Evolutionary conservation across 2,888 invertebrate genomes (phyloP).

Genomic region (Blastobasis lacticolella): DNA sequence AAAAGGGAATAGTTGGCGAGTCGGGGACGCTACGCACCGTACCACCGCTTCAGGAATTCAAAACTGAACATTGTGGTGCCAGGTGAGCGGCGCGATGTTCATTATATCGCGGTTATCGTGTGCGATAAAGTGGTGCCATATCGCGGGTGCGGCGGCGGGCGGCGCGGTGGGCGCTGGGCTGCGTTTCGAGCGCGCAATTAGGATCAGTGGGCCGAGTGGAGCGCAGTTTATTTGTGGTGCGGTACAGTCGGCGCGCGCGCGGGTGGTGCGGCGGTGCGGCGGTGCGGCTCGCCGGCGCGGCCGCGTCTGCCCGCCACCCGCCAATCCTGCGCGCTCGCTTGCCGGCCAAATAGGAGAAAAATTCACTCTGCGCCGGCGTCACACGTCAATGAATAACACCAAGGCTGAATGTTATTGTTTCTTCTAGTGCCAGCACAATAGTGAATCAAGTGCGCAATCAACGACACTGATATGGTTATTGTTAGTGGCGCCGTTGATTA

Average conservation of each 20-base stretch:
- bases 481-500: too few relatives aligned
- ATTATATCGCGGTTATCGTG: slow-evolving; percentile 54
- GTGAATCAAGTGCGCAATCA: slow-evolving; percentile 25
- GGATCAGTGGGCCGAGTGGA: slow-evolving; percentile 25
- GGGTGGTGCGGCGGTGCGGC: slow-evolving; percentile 22
- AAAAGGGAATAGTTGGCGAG: too few relatives aligned
- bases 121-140: slow-evolving; percentile 49
- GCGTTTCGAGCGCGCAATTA: slow-evolving; percentile 28
- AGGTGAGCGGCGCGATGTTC: slow-evolving; percentile 35
- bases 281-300: slow-evolving; percentile 36
- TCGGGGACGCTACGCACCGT: slow-evolving; percentile 40
- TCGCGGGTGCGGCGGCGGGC: slow-evolving; percentile 23
- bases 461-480: slow-evolving; percentile 11
- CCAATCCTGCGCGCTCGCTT: slow-evolving; percentile 34
- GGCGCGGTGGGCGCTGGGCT: slow-evolving; percentile 20
- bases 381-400: slow-evolving; percentile 55
- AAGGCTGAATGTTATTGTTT: slow-evolving; percentile 57
- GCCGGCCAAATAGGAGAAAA: slow-evolving; percentile 62
- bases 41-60: slow-evolving; percentile 66
- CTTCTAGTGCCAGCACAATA: slow-evolving; percentile 30
- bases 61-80: slow-evolving; percentile 60
- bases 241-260: too few relatives aligned
- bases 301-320: slow-evolving; percentile 40
- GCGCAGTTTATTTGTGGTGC: slow-evolving; percentile 13
- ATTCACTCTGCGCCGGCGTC: slow-evolving; percentile 58